A percentile compares a stretch with the other conserved stretches of the same genome.
Evolutionary conservation across 1,140 invertebrate species (phyloP).

Genomic region (Lanistes nyassanus): DNA sequence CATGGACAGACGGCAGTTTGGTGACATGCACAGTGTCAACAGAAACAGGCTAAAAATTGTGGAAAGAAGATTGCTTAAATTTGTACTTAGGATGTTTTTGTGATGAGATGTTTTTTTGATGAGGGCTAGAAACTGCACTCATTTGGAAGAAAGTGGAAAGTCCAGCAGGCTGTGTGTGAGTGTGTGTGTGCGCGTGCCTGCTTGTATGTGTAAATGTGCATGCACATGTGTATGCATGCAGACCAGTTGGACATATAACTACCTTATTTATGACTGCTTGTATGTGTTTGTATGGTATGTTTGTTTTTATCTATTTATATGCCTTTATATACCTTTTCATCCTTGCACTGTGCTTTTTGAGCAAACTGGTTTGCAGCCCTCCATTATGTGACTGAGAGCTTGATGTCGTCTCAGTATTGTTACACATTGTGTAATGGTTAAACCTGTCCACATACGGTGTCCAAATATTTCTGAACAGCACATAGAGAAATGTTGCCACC

Average conservation of each 20-base stretch:
- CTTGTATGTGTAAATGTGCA: background rate
- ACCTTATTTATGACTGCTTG: background rate
- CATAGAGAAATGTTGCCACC: too few species aligned
- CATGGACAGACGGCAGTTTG: background rate
- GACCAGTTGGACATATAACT: background rate
- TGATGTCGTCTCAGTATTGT: too few species aligned
- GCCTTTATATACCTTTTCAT: background rate
- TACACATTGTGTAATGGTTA: too few species aligned
- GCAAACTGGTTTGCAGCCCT: too few species aligned
- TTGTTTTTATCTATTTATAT: background rate
- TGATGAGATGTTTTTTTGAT: background rate
- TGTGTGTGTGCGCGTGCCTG: background rate
- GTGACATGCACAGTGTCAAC: background rate
- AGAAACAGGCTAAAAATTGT: too few species aligned
- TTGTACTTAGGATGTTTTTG: background rate
- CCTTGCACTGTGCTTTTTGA: too few species aligned
- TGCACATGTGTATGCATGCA: background rate
- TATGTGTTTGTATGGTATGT: conserved; percentile 7
- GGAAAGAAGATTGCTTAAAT: background rate
- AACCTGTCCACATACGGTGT: too few species aligned
- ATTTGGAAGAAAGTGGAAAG: background rate
- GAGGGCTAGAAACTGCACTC: background rate
- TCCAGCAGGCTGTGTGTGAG: background rate
- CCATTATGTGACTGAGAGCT: too few species aligned
- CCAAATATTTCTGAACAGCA: too few species aligned